These are phyloP conservation scores for Nephotettix cincticeps DNA, from an alignment of 1,140 invertebrate species.

Conservation along the genomic window DNA sequence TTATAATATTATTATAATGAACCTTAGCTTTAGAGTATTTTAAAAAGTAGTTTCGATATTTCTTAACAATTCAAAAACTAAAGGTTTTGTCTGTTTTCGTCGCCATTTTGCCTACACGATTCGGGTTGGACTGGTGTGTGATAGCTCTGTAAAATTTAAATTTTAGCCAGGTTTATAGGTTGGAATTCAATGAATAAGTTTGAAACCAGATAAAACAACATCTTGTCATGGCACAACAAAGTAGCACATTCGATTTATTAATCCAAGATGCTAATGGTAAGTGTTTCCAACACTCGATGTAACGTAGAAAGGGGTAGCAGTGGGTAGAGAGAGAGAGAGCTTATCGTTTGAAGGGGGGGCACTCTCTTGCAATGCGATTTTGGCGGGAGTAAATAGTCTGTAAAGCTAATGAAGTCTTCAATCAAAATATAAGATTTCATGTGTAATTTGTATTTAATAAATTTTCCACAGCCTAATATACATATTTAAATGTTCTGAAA, in stretches of 20 bases:
- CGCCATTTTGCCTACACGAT: constrained; percentile 50
- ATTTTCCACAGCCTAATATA: too few relatives aligned
- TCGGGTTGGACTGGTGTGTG: constrained; percentile 23
- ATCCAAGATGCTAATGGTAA: constrained; percentile 66
- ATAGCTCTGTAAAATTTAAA: constrained; percentile 14
- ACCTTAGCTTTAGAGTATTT: background rate
- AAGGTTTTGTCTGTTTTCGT: constrained; percentile 39
- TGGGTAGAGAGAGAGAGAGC: background rate
- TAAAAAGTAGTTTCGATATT: too few relatives aligned
- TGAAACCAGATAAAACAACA: constrained; percentile 39
- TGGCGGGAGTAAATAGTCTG: constrained; percentile 24
- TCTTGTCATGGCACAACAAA: constrained; percentile 58
- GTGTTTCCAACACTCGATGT: constrained; percentile 45
- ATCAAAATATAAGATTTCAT: too few relatives aligned
- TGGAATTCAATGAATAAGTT: constrained; percentile 34
- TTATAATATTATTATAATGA: background rate
- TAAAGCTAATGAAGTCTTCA: too few relatives aligned
- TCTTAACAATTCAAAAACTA: too few relatives aligned
- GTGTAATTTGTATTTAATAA: too few relatives aligned
- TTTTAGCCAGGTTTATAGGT: constrained; percentile 37
- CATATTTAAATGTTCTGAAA: too few relatives aligned
- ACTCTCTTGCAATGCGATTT: constrained; percentile 21
- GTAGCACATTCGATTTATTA: constrained; percentile 61
- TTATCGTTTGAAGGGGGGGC: constrained; percentile 3
- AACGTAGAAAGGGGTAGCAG: constrained; percentile 25